Base-by-base conservation (phyloP, 2,888 invertebrate species). In the Iphiclides podalirius region DNA sequence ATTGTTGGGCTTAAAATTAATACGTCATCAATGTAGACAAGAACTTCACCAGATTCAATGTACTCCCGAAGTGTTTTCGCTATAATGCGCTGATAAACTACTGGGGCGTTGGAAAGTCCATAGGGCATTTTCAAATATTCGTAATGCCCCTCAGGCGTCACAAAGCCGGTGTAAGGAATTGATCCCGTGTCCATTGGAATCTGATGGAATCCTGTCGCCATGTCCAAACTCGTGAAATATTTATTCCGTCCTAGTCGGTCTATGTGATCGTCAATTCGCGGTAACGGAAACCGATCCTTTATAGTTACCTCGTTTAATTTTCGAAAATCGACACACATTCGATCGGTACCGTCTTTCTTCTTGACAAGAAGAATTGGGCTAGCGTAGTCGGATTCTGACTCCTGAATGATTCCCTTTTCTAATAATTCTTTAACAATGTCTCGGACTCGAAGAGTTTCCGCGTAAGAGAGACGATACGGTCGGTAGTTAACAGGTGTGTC, bases 271-370 rank as follows among this genome's bases (percentile, higher is more conserved):
- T 48, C 26, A 50, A 51, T 20, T 14, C 17, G 3, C 36, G 50
- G 36, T 47, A 47, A 13, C 43, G 57, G 61, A 40, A 40, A 61
- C 0, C 57, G 15, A 8, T 61, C 53, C 28, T 54, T 58, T 4
- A 58, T 47, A 1, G 61, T 62, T 1, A 54, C 46, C 0, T 15
- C 9, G 16, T 61, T 62, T 0, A 61, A 14, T 0, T 52, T 55
- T 1, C 57, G 47, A 8, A 16, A 41, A 12, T 41, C 33, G 1
- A 41, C 33, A 8, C 41, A 41, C 41, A 33, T 31, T 11, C 57
- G 15, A 20, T 59, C 56, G 8, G 20, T 9, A 0, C 54, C 52
- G 9, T 52, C 44, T 4, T 50, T 47, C 9, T 54, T 54, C 23
- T 52, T 52, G 0, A 55, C 52, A 2, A 49, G 23, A 1, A 51